Base-by-base conservation (phyloP, 2,797 vertebrate species). In the Rousettus madagascariensis region DNA sequence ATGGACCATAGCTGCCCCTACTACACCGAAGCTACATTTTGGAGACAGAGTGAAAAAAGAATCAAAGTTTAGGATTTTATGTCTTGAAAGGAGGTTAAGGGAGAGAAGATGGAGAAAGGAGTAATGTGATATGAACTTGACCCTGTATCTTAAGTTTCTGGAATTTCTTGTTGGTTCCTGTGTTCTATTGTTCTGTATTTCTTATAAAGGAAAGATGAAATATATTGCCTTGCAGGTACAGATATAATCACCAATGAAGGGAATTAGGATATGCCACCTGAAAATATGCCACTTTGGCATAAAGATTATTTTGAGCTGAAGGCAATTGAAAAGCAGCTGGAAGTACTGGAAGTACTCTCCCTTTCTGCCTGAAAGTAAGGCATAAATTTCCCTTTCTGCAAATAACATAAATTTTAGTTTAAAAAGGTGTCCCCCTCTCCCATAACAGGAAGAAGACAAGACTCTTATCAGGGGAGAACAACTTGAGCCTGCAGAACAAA, bases 201-300 rank as follows among this genome's bases (percentile, higher is more conserved):
- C 65, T 24, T 90, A 41, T 53, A 91, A 79, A 86, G 33, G 59
- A 94, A 89, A 83, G 51, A 89, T 59, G 84, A 91, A 89, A 83
- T 69, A 6, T 49, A 61, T 94, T 86, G 28, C 38, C 68, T 77
- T 57, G 36, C 15, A 86, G 43, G 43, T 51, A 61, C 7, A 82
- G 57, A 72, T 74, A 57, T 49, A 66, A 72, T 88, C 55, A 82
- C 10, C 78, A 77, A 38, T 57, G 63, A 89, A 90, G 38, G 13
- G 51, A 46, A 51, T 90, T 33, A 86, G 68, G 49, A 91, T 38
- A 74, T 33, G 33, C 30, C 26, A 72, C 24, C 46, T 7, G 10
- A 13, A 75, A 86, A 38, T 49, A 91, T 46, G 51, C 28, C 36
- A 38, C 43, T 79, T 89, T 63, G 57, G 49, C 57, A 43, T 89